Evolutionary conservation across 2,888 invertebrate genomes (phyloP).

Genomic region (Salticus scenicus): DNA sequence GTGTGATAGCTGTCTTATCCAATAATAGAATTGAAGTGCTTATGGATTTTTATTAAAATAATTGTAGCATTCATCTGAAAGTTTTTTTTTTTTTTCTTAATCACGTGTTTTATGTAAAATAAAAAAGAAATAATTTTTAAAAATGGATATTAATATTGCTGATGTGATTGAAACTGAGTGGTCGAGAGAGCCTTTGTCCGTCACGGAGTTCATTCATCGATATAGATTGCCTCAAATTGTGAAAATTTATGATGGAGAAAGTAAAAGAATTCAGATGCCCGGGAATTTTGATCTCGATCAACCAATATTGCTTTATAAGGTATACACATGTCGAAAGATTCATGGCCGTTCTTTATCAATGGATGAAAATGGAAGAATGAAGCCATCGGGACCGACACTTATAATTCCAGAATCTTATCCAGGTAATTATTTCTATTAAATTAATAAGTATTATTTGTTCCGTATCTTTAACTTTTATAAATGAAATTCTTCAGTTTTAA

Average conservation of each 20-base stretch:
- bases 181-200: slow-evolving; percentile 32
- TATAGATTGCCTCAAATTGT: slow-evolving; percentile 81
- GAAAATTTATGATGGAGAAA: slow-evolving; percentile 75
- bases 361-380: slow-evolving; percentile 38
- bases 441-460: too few relatives aligned
- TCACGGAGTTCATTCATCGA: slow-evolving; percentile 79
- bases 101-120: too few relatives aligned
- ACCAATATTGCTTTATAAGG: slow-evolving; percentile 81
- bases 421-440: slow-evolving; percentile 76
- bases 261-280: slow-evolving; percentile 73
- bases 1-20: too few relatives aligned
- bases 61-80: too few relatives aligned
- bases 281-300: slow-evolving; percentile 76
- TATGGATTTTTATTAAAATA: too few relatives aligned
- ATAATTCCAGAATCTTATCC: slow-evolving; percentile 83
- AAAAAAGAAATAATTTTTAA: not conserved
- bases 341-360: slow-evolving; percentile 79
- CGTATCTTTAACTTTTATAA: too few relatives aligned
- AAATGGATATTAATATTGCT: not conserved
- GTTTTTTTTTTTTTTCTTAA: too few relatives aligned
- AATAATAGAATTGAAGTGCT: too few relatives aligned
- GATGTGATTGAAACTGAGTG: slow-evolving; percentile 19
- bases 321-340: slow-evolving; percentile 81
- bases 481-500: not conserved
- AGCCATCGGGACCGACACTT: slow-evolving; percentile 78